Percentiles rank a stretch among this genome's conserved stretches.
Evolutionary conservation across 2,113 vertebrate species (phyloP).

Genomic region (Centropus bengalensis): DNA sequence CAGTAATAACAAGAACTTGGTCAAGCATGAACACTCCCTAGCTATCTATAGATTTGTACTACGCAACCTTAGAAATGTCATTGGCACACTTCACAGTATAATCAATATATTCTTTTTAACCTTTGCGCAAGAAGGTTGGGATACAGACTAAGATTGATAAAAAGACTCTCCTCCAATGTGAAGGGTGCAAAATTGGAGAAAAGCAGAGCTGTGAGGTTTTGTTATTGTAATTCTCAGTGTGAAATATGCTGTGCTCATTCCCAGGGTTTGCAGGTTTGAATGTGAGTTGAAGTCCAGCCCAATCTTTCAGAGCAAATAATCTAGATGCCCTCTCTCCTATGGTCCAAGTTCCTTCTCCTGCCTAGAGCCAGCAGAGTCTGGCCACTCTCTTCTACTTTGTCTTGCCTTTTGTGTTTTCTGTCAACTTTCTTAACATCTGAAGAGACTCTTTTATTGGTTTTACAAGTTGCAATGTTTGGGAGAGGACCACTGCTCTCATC

Average conservation of each 20-base stretch:
- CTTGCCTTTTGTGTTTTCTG: neutral
- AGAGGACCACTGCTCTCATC: neutral
- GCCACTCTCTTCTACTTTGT: neutral
- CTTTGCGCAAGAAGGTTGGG: conserved; percentile 64
- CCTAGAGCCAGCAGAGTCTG: neutral
- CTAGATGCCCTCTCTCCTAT: neutral
- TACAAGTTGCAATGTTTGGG: neutral
- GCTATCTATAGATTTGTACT: conserved; percentile 75
- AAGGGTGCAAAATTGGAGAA: conserved; percentile 35
- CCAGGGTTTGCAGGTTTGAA: neutral
- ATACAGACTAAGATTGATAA: conserved; percentile 68
- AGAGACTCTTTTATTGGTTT: neutral
- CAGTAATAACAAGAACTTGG: conserved; percentile 69
- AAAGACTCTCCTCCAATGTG: conserved; percentile 47
- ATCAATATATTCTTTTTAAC: conserved; percentile 76
- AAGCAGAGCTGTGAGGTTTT: conserved; percentile 7
- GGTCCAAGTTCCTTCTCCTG: neutral
- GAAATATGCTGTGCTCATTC: neutral
- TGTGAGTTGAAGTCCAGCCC: accelerated
- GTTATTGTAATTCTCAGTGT: neutral
- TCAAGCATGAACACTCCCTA: conserved; percentile 71
- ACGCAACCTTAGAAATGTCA: conserved; percentile 74
- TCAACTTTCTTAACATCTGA: neutral
- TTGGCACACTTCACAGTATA: conserved; percentile 70
- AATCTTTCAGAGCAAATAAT: neutral